phyloP scores from a whole-genome alignment of 37 sponge, comb jelly and placozoan species.

The Ephydatia muelleri region DNA sequence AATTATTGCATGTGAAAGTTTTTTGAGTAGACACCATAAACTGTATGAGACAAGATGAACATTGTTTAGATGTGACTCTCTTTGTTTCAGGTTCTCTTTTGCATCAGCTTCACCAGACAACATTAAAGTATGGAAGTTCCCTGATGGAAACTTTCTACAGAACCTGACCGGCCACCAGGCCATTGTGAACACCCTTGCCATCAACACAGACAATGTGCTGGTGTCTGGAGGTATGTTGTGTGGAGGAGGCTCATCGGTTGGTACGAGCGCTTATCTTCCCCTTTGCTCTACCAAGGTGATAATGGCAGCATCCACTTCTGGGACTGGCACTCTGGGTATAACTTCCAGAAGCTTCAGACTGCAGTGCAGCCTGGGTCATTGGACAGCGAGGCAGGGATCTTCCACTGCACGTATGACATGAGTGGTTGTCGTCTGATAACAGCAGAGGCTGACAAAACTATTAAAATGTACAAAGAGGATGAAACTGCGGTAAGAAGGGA shows the following conservation, averaged over 20 bases:
- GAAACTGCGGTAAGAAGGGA: slow-evolving; percentile 92
- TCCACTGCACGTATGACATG: slow-evolving; percentile 81
- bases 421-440: slow-evolving; percentile 94
- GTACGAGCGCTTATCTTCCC: neutral
- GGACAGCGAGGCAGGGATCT: slow-evolving; percentile 97
- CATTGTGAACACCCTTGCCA: slow-evolving; percentile 87
- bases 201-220: slow-evolving; percentile 91
- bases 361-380: slow-evolving; percentile 96
- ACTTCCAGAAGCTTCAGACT: slow-evolving; percentile 94
- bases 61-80: neutral
- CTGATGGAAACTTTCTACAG: slow-evolving; percentile 98
- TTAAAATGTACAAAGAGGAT: slow-evolving; percentile 98
- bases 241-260: neutral
- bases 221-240: slow-evolving; percentile 84
- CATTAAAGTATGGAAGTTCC: slow-evolving; percentile 98
- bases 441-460: slow-evolving; percentile 96
- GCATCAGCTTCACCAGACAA: slow-evolving; percentile 95
- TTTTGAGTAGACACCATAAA: too few species aligned
- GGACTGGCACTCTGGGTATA: slow-evolving; percentile 98
- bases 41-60: too few species aligned
- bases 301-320: slow-evolving; percentile 97
- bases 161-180: slow-evolving; percentile 95
- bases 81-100: slow-evolving; percentile 81
- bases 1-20: neutral
- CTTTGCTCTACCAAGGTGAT: slow-evolving; percentile 58